Evolutionary conservation across 2,888 invertebrate species (phyloP).

Genomic region (Sinotaia quadrata): DNA sequence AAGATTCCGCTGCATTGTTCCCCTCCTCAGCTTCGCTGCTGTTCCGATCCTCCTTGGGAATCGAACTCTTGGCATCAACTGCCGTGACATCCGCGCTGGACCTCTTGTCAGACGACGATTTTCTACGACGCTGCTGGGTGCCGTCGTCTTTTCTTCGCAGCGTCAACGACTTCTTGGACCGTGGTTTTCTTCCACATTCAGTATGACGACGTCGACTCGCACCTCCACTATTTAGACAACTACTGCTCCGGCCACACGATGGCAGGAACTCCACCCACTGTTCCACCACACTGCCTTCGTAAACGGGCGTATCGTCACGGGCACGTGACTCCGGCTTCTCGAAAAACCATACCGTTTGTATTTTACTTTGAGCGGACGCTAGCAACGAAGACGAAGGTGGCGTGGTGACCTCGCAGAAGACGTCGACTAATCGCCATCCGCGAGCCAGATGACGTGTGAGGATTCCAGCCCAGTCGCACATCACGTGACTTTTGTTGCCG

Average conservation of each 20-base stretch:
- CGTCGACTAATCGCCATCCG: slow-evolving; percentile 65
- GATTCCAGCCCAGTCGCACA: slow-evolving; percentile 57
- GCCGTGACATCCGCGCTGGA: background rate
- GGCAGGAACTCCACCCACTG: slow-evolving; percentile 50
- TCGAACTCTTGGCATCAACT: background rate
- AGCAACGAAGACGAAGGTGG: background rate
- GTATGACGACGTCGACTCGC: background rate
- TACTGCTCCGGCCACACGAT: background rate
- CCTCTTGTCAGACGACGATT: background rate
- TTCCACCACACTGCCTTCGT: slow-evolving; percentile 61
- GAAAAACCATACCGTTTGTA: slow-evolving; percentile 64
- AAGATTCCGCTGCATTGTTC: too few relatives aligned
- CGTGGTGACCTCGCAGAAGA: slow-evolving; percentile 55
- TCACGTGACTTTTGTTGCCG: slow-evolving; percentile 38
- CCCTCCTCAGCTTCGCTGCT: background rate
- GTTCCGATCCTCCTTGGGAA: background rate
- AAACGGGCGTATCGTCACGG: slow-evolving; percentile 54
- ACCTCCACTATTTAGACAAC: background rate
- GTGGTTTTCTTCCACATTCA: background rate
- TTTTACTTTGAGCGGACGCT: slow-evolving; percentile 6
- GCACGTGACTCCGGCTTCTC: slow-evolving; percentile 56
- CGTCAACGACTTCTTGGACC: background rate
- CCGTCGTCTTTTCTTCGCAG: background rate
- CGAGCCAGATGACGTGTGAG: slow-evolving; percentile 52
- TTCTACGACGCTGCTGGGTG: background rate